Base-by-base conservation (phyloP, 2,888 invertebrate species). In the Cataglyphis rosenhaueri region DNA sequence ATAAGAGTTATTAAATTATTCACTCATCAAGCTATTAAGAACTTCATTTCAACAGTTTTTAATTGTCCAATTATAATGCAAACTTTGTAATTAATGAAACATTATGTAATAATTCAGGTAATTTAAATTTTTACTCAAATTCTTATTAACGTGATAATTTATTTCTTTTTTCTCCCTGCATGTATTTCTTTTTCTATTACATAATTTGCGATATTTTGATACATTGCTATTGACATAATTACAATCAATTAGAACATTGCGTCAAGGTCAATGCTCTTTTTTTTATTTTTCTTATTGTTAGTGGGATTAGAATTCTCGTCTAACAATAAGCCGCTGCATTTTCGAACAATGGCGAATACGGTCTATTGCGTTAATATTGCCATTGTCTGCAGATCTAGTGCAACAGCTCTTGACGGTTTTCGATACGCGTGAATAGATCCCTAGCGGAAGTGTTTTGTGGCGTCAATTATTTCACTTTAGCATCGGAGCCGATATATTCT, bases 381-480 rank as follows among this genome's bases (percentile, higher is more conserved):
- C 82, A 90, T 90, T 90, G 90, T 90, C 83, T 84, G 74, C 32
- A 59, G 35, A 87, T 83, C 78, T 81, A 82, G 55, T 82, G 83
- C 83, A 83, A 85, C 82, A 85, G 70, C 81, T 71, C 83, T 87
- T 68, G 78, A 84, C 83, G 82, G 85, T 84, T 87, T 90, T 89
- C 85, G 84, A 86, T 81, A 70, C 79, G 84, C 79, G 68, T 90
- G 87, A 91, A 90, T 90, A 83, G 90, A 55, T 83, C 81, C 81
- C 64, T 83, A 86, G 82, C 91, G 90, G 90, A 91, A 90, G 84
- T 85, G 84, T 87, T 91, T 90, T 91, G 87, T 88, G 70, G 83
- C 85, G 82, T 85, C 86, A 89, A 91, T 90, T 90, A 91, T 86
- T 88, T 83, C 84, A 83, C 86, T 83, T 85, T 62, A 73, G 74